Evolutionary conservation across 2,113 vertebrate genomes (phyloP).

Genomic region (Trichomycterus rosablanca): DNA sequence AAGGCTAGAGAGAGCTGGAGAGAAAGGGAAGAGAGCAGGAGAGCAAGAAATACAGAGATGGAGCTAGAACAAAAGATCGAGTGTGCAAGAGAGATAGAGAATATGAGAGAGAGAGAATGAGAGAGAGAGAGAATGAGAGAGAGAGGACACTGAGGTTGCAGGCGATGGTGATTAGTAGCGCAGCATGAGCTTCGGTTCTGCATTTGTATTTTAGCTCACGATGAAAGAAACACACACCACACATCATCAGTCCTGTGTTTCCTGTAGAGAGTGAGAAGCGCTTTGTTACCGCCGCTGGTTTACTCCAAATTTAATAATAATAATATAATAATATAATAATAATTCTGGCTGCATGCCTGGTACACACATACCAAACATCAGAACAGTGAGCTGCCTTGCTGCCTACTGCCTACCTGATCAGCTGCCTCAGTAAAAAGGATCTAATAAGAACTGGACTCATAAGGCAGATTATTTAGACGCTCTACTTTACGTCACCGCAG

Average conservation of each 20-base stretch:
- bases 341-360: too few species aligned
- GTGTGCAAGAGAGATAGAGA: slow-evolving; percentile 7
- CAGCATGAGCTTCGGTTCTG: slow-evolving; percentile 52
- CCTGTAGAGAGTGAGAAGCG: background rate
- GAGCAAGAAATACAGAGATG: background rate
- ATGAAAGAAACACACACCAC: slow-evolving; percentile 52
- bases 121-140: background rate
- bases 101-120: background rate
- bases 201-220: slow-evolving; percentile 38
- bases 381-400: too few species aligned
- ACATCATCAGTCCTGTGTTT: slow-evolving; percentile 25
- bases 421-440: too few species aligned
- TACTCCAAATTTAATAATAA: background rate
- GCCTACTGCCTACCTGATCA: too few species aligned
- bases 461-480: too few species aligned
- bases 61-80: too few species aligned
- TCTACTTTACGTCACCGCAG: too few species aligned
- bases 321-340: too few species aligned
- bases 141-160: slow-evolving; percentile 3
- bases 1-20: background rate
- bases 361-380: too few species aligned
- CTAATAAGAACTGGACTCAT: too few species aligned
- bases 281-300: slow-evolving; percentile 2
- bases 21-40: too few species aligned
- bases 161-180: slow-evolving; percentile 52